Evolutionary conservation across 2,797 vertebrate species (phyloP).

Genomic region (Halcyon leucocephala): DNA sequence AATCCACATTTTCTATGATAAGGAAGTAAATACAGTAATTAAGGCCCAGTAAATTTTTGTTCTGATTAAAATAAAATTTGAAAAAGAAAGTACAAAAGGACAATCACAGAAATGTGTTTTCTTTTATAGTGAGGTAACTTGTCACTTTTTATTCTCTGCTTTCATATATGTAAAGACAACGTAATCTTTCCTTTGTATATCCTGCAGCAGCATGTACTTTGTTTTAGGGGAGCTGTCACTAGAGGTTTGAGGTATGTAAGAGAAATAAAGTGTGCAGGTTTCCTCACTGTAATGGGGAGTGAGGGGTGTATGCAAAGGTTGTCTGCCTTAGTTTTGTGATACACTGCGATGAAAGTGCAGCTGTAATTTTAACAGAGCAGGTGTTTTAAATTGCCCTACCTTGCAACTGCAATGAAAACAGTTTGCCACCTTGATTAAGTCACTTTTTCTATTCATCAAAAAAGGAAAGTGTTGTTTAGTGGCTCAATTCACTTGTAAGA

Average conservation of each 20-base stretch:
- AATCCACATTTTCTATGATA: not conserved
- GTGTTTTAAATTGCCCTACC: not conserved
- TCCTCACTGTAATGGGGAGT: not conserved
- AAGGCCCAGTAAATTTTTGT: not conserved
- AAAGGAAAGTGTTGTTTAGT: not conserved
- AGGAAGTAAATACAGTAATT: not conserved
- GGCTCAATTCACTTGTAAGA: not conserved
- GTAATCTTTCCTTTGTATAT: not conserved
- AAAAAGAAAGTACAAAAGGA: not conserved
- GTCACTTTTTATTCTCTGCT: not conserved
- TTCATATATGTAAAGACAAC: not conserved
- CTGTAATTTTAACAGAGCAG: not conserved
- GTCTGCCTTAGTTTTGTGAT: not conserved
- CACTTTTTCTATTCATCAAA: not conserved
- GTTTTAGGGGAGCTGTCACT: not conserved
- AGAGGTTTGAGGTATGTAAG: not conserved
- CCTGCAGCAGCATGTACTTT: conserved; percentile 1
- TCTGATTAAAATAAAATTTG: not conserved
- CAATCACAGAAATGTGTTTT: not conserved
- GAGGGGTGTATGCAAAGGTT: not conserved
- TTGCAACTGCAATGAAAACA: not conserved
- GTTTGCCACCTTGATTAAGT: not conserved
- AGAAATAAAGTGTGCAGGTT: not conserved
- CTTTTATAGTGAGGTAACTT: not conserved
- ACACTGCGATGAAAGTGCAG: not conserved